Evolutionary conservation across 1,140 invertebrate species (phyloP).

Genomic region (Zaprionus davidi): DNA sequence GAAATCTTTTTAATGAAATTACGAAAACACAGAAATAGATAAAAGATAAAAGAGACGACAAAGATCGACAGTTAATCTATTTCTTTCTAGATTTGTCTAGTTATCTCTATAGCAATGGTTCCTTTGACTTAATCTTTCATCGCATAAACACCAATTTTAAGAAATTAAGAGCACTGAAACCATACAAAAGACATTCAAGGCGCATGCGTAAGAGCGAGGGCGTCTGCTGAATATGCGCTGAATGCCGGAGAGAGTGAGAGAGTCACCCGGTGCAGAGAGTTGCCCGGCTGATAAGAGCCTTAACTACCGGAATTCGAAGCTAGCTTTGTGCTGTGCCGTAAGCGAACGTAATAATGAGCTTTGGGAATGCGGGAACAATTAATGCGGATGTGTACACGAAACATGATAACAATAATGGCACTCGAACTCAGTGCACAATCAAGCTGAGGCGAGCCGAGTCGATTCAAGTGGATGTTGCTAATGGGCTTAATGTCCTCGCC

Average conservation of each 20-base stretch:
- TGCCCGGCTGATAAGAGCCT: constrained; percentile 23
- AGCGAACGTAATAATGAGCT: constrained; percentile 53
- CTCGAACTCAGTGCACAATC: constrained; percentile 10
- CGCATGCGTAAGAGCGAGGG: constrained; percentile 36
- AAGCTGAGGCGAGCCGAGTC: constrained; percentile 12
- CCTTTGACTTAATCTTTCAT: constrained; percentile 2
- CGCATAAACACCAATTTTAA: constrained; percentile 19
- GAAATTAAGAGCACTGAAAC: background rate
- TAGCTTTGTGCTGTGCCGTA: constrained; percentile 22
- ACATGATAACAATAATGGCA: constrained; percentile 42
- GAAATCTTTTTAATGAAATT: background rate
- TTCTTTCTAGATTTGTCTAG: background rate
- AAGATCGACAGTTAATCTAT: no score
- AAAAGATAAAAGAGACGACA: background rate
- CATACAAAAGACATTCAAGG: background rate
- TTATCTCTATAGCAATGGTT: background rate
- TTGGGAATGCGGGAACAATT: constrained; percentile 49
- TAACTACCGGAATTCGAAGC: constrained; percentile 5
- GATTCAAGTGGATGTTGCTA: constrained; percentile 33
- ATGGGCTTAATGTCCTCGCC: constrained; percentile 33
- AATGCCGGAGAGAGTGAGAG: constrained; percentile 34
- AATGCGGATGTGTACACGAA: constrained; percentile 44
- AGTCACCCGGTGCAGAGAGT: constrained; percentile 1
- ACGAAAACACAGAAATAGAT: no score
- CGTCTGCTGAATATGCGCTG: constrained; percentile 54